Conservation (phyloP, 2,888 invertebrate species). For the Tipula lateralis region DNA sequence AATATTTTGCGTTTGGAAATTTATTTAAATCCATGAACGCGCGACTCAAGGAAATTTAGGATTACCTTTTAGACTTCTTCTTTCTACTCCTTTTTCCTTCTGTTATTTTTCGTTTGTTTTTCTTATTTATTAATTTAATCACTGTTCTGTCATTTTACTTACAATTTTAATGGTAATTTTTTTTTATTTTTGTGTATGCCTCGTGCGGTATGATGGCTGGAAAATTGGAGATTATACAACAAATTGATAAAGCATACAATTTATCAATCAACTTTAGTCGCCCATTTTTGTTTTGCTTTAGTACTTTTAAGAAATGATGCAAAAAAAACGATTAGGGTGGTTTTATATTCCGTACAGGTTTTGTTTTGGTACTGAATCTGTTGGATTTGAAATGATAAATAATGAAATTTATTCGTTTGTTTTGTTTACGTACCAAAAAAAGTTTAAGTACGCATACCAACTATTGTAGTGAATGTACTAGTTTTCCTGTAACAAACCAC, state of each 20-base stretch:
- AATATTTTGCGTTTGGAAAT: neutral
- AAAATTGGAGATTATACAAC: neutral
- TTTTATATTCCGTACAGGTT: neutral
- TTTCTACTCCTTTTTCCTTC: neutral
- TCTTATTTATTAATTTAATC: neutral
- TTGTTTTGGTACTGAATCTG: neutral
- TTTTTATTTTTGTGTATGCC: neutral
- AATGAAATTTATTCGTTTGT: too few species aligned
- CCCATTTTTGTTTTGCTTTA: neutral
- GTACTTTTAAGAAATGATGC: neutral
- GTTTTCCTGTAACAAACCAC: too few species aligned
- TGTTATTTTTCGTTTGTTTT: neutral
- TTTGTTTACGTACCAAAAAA: too few species aligned
- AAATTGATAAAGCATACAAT: constrained; percentile 24
- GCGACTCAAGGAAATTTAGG: neutral
- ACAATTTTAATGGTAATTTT: constrained; percentile 19
- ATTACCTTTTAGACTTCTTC: neutral
- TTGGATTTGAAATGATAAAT: neutral
- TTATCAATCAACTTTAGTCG: constrained; percentile 19
- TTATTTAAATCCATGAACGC: neutral
- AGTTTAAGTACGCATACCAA: too few species aligned
- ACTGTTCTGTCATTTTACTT: constrained; percentile 19
- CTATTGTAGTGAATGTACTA: too few species aligned
- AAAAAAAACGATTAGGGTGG: neutral
- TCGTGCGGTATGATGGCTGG: neutral